Base-by-base conservation (phyloP, 2,113 vertebrate genomes). In the Urocitellus parryii region DNA sequence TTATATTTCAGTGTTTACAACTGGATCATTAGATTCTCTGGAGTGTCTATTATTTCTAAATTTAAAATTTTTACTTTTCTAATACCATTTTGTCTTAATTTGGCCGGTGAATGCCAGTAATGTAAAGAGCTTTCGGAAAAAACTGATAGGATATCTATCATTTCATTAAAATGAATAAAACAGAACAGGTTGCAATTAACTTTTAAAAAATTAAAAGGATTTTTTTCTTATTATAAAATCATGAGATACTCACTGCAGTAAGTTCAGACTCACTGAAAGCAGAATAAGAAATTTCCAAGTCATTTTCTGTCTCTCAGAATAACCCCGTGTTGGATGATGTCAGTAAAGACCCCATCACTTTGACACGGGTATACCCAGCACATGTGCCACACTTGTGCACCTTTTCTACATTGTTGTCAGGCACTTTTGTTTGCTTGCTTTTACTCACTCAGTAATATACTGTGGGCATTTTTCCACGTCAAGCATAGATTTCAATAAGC, bases 141-240 rank as follows among this genome's bases (percentile, higher is more conserved):
- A 67, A 53, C 39, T 58, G 37, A 51, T 58, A 88, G 34, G 72
- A 76, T 61, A 72, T 34, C 53, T 61, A 72, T 34, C 53, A 87
- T 76, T 85, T 88, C 42, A 89, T 85, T 45, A 89, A 2, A 58
- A 45, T 34, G 73, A 90, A 83, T 84, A 73, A 72, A 90, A 78
- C 2, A 93, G 17, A 90, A 67, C 18, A 90, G 58, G 56, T 96
- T 92, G 89, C 51, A 90, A 92, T 72, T 76, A 70, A 82, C 89
- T 58, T 8, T 77, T 56, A 90, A 90, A 70, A 86, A 77, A 79
- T 10, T 61, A 37, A 70, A 34, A 73, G 11, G 20, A 10, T 39
- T 90, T 88, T 67, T 87, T 88, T 67, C 34, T 84, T 80, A 56
- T 89, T 89, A 74, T 58, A 90, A 92, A 76, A 94, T 82, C 65